Evolutionary conservation across 2,888 invertebrate species (phyloP), one percentile per base, ranked within the genome.

Genomic region (Callyntrura guangdongensis): DNA sequence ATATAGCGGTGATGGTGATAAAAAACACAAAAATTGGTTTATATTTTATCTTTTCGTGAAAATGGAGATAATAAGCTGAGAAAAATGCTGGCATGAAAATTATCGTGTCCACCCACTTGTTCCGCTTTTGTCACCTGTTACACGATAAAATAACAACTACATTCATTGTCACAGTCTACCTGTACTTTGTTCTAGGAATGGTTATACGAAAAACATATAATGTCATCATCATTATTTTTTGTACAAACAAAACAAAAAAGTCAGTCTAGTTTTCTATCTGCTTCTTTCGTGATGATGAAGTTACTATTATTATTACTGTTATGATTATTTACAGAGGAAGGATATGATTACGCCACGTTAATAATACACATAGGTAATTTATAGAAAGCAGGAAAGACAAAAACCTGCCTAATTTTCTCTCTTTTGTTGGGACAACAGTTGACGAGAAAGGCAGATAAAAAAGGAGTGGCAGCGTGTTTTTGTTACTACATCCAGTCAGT

Each of bases 81-180:
- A 74, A 56, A 56, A 77, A 53, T 53, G 6, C n/a, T 77, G 53
- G 27, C 77, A 22, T 64, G 72, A 85, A 69, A 84, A 69, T 85
- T 85, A 45, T 86, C 74, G 22, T 53, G 74, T 86, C 86, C 86
- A 59, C 86, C 86, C 86, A 86, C 86, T 69, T 86, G 86, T 74
- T 86, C 77, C 86, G 84, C 25, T 84, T 84, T 84, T 67, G 49
- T 84, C 64, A 84, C 84, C 84, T 84, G 81, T 82, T 59, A 61
- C 61, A 45, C 45, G 0, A 45, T 9, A 36, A 36, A 36, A 27
- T 22, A 9, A 25, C 25, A 25, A 64, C 8, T 36, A 27, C 2
- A 36, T 22, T 20, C 12, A 20, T 22, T 61, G 1, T 61, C 61
- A 22, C 36, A 36, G 36, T 36, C 61, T 61, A 14, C 8, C 59